Percentiles rank a stretch among this genome's conserved stretches.
These are phyloP conservation scores for Tetanocera ferruginea DNA, from an alignment of 2,888 invertebrate genomes.

Conservation along the genomic window DNA sequence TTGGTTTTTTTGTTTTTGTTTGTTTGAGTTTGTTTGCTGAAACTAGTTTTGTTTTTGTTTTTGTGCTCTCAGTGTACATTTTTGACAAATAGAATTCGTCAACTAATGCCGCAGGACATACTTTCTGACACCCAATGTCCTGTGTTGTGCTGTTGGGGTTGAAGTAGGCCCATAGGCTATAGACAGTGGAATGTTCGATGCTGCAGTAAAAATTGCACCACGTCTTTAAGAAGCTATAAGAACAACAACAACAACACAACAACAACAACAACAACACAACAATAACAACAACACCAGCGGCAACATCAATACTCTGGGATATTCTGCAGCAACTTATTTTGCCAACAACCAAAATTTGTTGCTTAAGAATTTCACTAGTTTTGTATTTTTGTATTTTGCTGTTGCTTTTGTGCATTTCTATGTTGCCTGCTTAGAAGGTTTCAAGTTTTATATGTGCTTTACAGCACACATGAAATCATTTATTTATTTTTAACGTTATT, in stretches of 20 bases:
- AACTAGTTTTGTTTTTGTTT: not conserved
- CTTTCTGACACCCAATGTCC: slow-evolving; percentile 10
- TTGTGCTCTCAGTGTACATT: not conserved
- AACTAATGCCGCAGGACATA: slow-evolving; percentile 11
- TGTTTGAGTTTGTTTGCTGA: not conserved
- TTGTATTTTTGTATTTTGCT: not conserved
- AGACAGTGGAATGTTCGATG: not conserved
- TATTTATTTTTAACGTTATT: too few species aligned
- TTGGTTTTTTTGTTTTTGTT: not conserved
- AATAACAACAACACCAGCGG: not conserved
- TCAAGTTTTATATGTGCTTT: too few species aligned
- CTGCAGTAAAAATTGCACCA: not conserved
- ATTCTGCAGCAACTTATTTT: not conserved
- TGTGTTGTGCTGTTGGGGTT: not conserved
- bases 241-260: not conserved
- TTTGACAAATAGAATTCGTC: slow-evolving; percentile 32
- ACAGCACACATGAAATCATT: too few species aligned
- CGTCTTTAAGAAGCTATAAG: not conserved
- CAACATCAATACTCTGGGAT: not conserved
- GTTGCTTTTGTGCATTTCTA: not conserved
- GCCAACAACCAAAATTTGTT: not conserved
- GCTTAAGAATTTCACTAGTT: too few species aligned
- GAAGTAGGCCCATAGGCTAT: not conserved
- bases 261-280: not conserved
- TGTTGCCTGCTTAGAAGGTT: not conserved